A percentile compares a stretch with the other conserved stretches of the same genome.
These are phyloP conservation scores for Salminus brasiliensis DNA, from an alignment of 2,113 vertebrate genomes.

Conservation along the genomic window DNA sequence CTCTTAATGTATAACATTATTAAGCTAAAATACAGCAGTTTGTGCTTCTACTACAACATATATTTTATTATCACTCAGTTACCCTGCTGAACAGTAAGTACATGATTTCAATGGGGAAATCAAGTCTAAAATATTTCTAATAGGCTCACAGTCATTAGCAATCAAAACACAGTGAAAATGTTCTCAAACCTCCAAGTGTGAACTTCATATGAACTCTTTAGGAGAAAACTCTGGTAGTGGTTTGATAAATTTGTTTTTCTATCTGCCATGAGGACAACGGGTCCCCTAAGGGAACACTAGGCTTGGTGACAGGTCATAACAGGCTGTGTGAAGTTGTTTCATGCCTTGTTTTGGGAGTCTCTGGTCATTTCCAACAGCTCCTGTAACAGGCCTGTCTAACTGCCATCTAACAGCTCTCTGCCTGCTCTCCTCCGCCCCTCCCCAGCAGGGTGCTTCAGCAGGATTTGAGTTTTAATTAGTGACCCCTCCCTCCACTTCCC, in stretches of 20 bases:
- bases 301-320: slow-evolving; percentile 48
- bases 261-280: slow-evolving; percentile 2
- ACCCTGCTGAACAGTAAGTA: not conserved
- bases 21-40: not conserved
- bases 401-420: slow-evolving; percentile 37
- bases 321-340: slow-evolving; percentile 49
- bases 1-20: too few species aligned
- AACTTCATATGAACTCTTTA: slow-evolving; percentile 2
- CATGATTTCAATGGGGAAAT: not conserved
- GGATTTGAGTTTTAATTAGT: slow-evolving; percentile 73
- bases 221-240: not conserved
- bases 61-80: not conserved
- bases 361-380: slow-evolving; percentile 50
- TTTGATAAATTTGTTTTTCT: slow-evolving; percentile 42
- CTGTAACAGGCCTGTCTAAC: slow-evolving; percentile 44
- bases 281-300: slow-evolving; percentile 9
- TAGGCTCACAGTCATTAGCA: not conserved
- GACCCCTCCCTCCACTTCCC: slow-evolving; percentile 66
- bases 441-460: slow-evolving; percentile 65
- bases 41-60: not conserved
- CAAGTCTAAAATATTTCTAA: not conserved
- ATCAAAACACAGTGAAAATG: not conserved
- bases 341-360: slow-evolving; percentile 40
- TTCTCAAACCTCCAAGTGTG: not conserved
- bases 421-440: slow-evolving; percentile 31